phyloP scores from a whole-genome alignment of 1,140 invertebrate species.

The Zaprionus inermis region DNA sequence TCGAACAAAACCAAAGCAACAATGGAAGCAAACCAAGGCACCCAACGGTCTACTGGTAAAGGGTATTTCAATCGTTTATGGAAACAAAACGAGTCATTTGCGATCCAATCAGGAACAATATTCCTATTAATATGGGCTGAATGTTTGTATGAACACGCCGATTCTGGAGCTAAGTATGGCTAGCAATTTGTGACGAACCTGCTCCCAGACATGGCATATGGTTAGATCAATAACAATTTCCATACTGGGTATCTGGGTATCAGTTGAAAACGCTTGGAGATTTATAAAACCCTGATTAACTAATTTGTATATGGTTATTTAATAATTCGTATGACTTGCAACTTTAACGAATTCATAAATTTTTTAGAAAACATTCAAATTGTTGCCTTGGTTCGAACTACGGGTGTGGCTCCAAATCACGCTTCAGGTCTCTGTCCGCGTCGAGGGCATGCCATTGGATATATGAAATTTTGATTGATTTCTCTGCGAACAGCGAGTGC shows the following conservation, averaged over 20 bases:
- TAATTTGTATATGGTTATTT: too few species aligned
- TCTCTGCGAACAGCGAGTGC: constrained; percentile 50
- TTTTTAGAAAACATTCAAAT: too few species aligned
- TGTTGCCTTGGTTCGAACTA: neutral
- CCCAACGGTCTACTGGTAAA: constrained; percentile 58
- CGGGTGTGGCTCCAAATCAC: neutral
- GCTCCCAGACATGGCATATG: too few species aligned
- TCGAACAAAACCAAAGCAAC: constrained; percentile 48
- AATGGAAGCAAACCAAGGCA: constrained; percentile 45
- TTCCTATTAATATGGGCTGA: neutral
- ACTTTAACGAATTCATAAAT: too few species aligned
- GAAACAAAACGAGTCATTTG: neutral
- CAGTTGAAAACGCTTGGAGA: too few species aligned
- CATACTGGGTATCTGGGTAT: too few species aligned
- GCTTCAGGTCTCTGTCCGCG: constrained; percentile 1
- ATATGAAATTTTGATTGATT: constrained; percentile 81
- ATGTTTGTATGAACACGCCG: neutral
- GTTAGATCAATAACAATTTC: too few species aligned
- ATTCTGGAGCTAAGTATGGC: neutral
- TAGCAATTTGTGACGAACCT: neutral
- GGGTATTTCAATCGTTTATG: constrained; percentile 51
- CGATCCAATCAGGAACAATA: neutral
- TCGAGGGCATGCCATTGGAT: constrained; percentile 53
- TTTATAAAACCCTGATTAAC: too few species aligned
- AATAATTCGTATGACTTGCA: too few species aligned